phyloP scores from a whole-genome alignment of 2,113 vertebrate species.

The Nicator chloris region DNA sequence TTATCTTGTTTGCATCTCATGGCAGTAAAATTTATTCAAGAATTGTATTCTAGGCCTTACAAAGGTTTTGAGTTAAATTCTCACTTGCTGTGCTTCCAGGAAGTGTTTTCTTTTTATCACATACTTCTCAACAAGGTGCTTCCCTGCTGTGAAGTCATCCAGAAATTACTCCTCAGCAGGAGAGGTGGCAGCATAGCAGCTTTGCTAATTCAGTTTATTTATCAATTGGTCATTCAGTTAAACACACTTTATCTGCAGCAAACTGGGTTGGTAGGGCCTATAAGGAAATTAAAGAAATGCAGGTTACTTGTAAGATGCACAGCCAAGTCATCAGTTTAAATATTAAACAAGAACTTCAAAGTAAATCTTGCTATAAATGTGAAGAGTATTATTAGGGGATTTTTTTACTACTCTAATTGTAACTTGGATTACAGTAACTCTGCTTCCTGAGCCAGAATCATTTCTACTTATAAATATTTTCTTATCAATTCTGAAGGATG shows the following conservation, averaged over 20 bases:
- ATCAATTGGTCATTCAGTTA: neutral
- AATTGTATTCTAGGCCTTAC: neutral
- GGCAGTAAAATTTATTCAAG: neutral
- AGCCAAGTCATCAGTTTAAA: neutral
- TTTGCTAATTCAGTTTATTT: neutral
- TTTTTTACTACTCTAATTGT: neutral
- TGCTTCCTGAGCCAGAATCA: neutral
- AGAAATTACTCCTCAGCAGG: neutral
- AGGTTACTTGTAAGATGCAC: neutral
- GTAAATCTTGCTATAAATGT: neutral
- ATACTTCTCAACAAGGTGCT: neutral
- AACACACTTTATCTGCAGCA: neutral
- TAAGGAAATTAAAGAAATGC: neutral
- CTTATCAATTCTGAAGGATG: fast-evolving
- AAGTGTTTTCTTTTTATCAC: neutral
- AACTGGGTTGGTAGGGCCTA: neutral
- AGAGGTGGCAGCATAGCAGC: neutral
- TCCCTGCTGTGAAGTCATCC: neutral
- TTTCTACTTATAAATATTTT: neutral
- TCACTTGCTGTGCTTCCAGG: neutral
- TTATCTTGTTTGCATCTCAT: neutral
- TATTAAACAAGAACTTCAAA: neutral
- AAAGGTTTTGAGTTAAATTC: neutral
- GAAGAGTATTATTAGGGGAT: neutral
- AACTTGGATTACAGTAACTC: neutral